phyloP scores from a whole-genome alignment of 2,113 vertebrate species.

The Rutilus rutilus region DNA sequence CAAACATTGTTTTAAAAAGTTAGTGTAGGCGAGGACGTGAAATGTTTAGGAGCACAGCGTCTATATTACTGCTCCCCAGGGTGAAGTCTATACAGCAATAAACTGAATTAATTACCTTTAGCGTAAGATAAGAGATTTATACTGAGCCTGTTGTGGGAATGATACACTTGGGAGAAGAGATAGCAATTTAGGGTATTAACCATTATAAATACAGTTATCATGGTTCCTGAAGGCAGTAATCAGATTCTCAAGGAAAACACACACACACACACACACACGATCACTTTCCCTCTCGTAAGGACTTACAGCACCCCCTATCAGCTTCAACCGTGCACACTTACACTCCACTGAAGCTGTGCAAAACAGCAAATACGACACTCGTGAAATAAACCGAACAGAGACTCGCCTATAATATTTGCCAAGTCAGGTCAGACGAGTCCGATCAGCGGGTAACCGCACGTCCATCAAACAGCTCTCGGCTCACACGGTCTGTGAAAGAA shows the following conservation, averaged over 20 bases:
- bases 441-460: slow-evolving; percentile 20
- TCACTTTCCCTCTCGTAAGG: slow-evolving; percentile 65
- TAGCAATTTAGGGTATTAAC: slow-evolving; percentile 32
- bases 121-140: slow-evolving; percentile 45
- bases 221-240: slow-evolving; percentile 53
- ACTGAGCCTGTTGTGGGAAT: slow-evolving; percentile 25
- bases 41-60: slow-evolving; percentile 17
- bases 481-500: slow-evolving; percentile 2
- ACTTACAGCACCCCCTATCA: slow-evolving; percentile 82
- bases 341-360: slow-evolving; percentile 12
- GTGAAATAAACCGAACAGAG: slow-evolving; percentile 18
- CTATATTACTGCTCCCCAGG: slow-evolving; percentile 29
- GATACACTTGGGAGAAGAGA: slow-evolving; percentile 46
- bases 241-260: slow-evolving; percentile 52
- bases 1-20: slow-evolving; percentile 28
- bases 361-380: slow-evolving; percentile 18
- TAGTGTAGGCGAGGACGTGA: neutral
- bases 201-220: slow-evolving; percentile 50
- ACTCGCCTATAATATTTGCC: slow-evolving; percentile 22
- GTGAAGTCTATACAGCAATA: slow-evolving; percentile 42
- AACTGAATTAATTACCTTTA: slow-evolving; percentile 50
- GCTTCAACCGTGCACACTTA: slow-evolving; percentile 55
- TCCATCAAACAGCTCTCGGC: slow-evolving; percentile 20
- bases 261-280: slow-evolving; percentile 45
- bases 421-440: slow-evolving; percentile 37